Percentiles rank a stretch among this genome's conserved stretches.
Evolutionary conservation across 2,888 invertebrate genomes (phyloP).

Genomic region (Cheilosia urbana): DNA sequence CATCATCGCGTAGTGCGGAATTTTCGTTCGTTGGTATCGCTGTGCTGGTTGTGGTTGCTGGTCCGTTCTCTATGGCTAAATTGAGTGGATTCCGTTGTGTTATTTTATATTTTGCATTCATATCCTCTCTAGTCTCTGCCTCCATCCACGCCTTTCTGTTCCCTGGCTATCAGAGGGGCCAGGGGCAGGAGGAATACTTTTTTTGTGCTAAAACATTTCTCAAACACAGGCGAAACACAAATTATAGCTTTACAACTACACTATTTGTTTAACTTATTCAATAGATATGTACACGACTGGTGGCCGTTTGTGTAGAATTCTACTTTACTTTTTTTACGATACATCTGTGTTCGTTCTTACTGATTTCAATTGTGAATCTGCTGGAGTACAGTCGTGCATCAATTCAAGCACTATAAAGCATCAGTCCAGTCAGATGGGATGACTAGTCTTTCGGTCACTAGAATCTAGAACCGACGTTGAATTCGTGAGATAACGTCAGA

Average conservation of each 20-base stretch:
- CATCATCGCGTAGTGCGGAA: conserved; percentile 68
- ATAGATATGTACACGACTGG: neutral
- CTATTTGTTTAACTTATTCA: conserved; percentile 40
- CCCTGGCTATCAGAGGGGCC: neutral
- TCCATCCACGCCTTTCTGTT: neutral
- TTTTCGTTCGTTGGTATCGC: conserved; percentile 37
- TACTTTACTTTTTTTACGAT: conserved; percentile 1
- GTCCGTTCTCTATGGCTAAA: conserved; percentile 35
- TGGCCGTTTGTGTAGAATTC: conserved; percentile 8
- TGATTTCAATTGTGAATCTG: neutral
- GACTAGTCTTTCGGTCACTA: conserved; percentile 3
- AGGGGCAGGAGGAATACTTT: neutral
- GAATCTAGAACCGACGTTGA: conserved; percentile 7
- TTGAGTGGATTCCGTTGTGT: conserved; percentile 53
- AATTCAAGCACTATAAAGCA: conserved; percentile 10
- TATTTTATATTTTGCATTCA: conserved; percentile 31
- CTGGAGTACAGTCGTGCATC: conserved; percentile 56
- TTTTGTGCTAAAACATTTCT: conserved; percentile 32
- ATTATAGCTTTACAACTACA: conserved; percentile 18
- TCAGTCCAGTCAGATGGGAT: conserved; percentile 1
- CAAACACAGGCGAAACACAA: conserved; percentile 27
- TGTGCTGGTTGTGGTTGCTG: conserved; percentile 17
- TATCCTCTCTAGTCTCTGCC: conserved; percentile 10
- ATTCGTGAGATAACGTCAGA: conserved; percentile 9
- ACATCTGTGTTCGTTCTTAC: conserved; percentile 10